These are phyloP conservation scores for Heliconius himera DNA, from an alignment of 1,140 invertebrate genomes.

Conservation along the genomic window DNA sequence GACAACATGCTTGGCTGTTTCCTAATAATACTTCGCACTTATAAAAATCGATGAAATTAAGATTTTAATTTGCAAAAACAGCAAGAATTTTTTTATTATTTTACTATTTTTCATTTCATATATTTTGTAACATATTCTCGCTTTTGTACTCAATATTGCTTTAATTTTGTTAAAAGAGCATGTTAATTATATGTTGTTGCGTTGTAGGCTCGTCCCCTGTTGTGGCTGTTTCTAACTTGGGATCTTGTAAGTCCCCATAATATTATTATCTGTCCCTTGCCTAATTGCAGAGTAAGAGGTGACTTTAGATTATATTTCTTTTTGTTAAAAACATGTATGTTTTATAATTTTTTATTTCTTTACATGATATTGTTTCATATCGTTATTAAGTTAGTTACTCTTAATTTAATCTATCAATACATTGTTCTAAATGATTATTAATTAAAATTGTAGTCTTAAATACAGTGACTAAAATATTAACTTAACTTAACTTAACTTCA, in stretches of 20 bases:
- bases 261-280: slow-evolving; percentile 55
- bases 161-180: slow-evolving; percentile 44
- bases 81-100: not conserved
- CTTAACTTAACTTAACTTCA: too few species aligned
- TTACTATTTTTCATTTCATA: not conserved
- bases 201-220: slow-evolving; percentile 77
- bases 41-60: too few species aligned
- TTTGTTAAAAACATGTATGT: not conserved
- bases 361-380: not conserved
- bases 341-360: not conserved
- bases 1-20: not conserved
- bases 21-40: not conserved
- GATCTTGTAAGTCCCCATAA: slow-evolving; percentile 78
- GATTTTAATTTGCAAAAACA: not conserved
- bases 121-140: not conserved
- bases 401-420: too few species aligned
- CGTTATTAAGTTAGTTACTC: too few species aligned
- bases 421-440: too few species aligned
- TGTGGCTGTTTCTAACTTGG: slow-evolving; percentile 81
- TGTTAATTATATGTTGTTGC: slow-evolving; percentile 72
- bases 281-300: slow-evolving; percentile 34
- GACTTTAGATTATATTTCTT: slow-evolving; percentile 5
- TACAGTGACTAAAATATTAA: too few species aligned
- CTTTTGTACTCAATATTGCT: not conserved
- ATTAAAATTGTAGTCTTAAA: too few species aligned